A percentile compares a stretch with the other conserved stretches of the same genome.
phyloP scores from a whole-genome alignment of 1,140 invertebrate species.

The Probaryconus sp. region DNA sequence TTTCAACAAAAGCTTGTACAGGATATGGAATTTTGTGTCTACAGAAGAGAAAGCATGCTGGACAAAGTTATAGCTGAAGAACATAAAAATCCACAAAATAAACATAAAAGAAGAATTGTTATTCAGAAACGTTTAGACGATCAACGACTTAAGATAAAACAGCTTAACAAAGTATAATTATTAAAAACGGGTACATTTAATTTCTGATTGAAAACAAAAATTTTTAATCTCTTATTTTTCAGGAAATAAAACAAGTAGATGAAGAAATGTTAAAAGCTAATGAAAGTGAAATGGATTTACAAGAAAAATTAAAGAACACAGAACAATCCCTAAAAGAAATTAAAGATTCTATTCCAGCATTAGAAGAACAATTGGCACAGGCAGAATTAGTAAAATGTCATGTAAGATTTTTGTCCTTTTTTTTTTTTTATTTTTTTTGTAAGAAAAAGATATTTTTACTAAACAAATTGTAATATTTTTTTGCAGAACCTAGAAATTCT shows the following conservation, averaged over 20 bases:
- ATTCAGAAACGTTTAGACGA: constrained; percentile 79
- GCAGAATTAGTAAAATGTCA: constrained; percentile 74
- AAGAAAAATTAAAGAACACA: constrained; percentile 65
- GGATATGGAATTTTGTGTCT: constrained; percentile 87
- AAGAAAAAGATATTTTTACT: constrained; percentile 11
- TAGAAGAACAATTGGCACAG: constrained; percentile 77
- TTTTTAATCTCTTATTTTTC: constrained; percentile 46
- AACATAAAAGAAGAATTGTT: constrained; percentile 71
- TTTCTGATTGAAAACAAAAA: constrained; percentile 39
- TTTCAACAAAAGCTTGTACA: constrained; percentile 86
- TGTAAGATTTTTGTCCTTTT: constrained; percentile 55
- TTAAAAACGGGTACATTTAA: constrained; percentile 1
- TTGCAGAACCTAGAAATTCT: constrained; percentile 81
- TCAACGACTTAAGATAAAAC: constrained; percentile 79
- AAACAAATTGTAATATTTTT: constrained; percentile 9
- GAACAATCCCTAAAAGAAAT: constrained; percentile 62
- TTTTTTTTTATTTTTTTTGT: constrained; percentile 2
- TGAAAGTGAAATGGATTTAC: constrained; percentile 51
- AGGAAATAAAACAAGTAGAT: constrained; percentile 69
- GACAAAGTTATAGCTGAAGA: constrained; percentile 80
- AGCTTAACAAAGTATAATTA: constrained; percentile 77
- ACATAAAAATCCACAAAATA: constrained; percentile 75
- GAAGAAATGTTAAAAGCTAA: constrained; percentile 64
- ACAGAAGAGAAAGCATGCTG: constrained; percentile 83
- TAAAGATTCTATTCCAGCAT: constrained; percentile 68